Percentiles rank a stretch among this genome's conserved stretches.
phyloP scores from a whole-genome alignment of 2,797 vertebrate species.

The Melanotaenia parkinsoni region DNA sequence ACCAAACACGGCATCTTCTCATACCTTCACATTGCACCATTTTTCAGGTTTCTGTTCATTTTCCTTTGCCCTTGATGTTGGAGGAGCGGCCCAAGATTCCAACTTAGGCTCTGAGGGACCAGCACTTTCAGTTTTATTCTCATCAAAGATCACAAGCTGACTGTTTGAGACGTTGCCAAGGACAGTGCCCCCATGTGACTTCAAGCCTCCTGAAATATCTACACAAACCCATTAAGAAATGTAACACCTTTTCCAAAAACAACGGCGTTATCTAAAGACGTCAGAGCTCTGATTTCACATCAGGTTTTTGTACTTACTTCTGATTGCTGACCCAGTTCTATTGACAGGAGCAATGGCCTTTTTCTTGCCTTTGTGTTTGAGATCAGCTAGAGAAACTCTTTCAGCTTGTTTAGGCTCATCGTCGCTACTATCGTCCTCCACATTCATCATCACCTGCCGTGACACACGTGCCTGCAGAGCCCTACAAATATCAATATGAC shows the following conservation, averaged over 20 bases:
- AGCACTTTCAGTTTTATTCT: constrained; percentile 78
- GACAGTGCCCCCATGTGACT: constrained; percentile 64
- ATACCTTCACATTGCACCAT: constrained; percentile 91
- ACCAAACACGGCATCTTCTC: background rate
- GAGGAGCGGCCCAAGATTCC: constrained; percentile 88
- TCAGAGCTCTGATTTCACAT: background rate
- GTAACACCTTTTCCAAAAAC: background rate
- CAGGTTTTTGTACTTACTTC: constrained; percentile 75
- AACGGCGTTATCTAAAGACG: background rate
- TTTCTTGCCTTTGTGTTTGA: constrained; percentile 92
- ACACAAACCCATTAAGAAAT: constrained; percentile 22
- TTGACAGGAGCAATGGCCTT: constrained; percentile 86
- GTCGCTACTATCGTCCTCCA: constrained; percentile 76
- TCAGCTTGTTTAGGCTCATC: constrained; percentile 77
- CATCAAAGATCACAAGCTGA: constrained; percentile 88
- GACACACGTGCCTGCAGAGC: constrained; percentile 93
- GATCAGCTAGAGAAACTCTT: constrained; percentile 86
- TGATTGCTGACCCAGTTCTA: constrained; percentile 84
- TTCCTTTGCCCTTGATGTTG: constrained; percentile 87
- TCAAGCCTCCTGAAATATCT: constrained; percentile 82
- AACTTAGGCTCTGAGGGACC: constrained; percentile 71
- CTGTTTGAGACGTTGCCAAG: constrained; percentile 71
- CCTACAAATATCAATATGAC: constrained; percentile 68
- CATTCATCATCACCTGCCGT: constrained; percentile 86
- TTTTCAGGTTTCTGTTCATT: constrained; percentile 87